Percentiles rank a stretch among this genome's conserved stretches.
phyloP scores from a whole-genome alignment of 2,888 invertebrate genomes.

The Chloroclysta siterata region DNA sequence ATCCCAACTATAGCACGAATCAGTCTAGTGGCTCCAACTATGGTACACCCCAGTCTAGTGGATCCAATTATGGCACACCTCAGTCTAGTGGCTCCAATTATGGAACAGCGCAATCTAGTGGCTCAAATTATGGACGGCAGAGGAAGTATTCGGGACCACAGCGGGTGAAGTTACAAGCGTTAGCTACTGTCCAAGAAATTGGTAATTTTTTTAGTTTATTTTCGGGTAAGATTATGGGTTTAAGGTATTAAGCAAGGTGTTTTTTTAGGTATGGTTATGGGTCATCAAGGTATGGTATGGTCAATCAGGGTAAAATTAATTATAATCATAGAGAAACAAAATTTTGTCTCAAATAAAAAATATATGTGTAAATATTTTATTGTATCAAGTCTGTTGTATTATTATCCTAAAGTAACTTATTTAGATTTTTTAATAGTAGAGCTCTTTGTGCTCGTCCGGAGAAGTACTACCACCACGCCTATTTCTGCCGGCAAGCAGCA shows the following conservation, averaged over 20 bases:
- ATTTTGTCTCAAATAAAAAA: no score
- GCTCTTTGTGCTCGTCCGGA: no score
- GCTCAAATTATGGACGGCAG: constrained; percentile 48
- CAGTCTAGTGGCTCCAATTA: constrained; percentile 11
- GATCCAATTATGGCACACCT: constrained; percentile 1
- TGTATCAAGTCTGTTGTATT: no score
- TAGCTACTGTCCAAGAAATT: constrained; percentile 91
- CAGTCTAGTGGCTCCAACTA: constrained; percentile 5
- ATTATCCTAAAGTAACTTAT: no score
- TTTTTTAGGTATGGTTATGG: constrained; percentile 44
- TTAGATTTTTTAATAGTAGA: no score
- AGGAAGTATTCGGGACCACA: constrained; percentile 86
- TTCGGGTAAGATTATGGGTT: constrained; percentile 28
- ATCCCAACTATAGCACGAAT: not conserved
- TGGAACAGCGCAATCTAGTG: constrained; percentile 1
- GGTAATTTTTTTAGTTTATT: constrained; percentile 80
- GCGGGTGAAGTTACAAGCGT: constrained; percentile 74
- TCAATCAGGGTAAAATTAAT: not conserved
- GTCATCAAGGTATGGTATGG: constrained; percentile 11
- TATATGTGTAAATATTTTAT: no score
- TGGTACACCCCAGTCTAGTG: constrained; percentile 7
- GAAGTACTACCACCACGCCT: no score
- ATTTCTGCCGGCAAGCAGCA: no score
- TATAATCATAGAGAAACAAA: no score
- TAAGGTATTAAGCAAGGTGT: not conserved